Evolutionary conservation across 2,797 vertebrate genomes (phyloP).

Genomic region (Aphelocoma californica): DNA sequence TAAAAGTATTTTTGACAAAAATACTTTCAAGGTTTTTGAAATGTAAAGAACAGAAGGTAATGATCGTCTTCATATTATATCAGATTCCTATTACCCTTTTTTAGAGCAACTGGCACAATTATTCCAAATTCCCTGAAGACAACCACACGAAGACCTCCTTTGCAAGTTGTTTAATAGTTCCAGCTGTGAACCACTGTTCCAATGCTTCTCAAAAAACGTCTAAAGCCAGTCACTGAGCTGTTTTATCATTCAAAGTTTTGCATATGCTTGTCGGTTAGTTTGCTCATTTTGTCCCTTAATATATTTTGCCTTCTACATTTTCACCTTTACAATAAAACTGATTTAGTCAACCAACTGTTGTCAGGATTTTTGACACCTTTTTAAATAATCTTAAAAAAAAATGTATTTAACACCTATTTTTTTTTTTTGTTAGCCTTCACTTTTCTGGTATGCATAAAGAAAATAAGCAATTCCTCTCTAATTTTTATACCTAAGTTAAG

Average conservation of each 20-base stretch:
- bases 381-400: background rate
- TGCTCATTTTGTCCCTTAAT: background rate
- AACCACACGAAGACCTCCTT: background rate
- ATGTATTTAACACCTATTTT: background rate
- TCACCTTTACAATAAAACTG: background rate
- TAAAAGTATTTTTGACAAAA: background rate
- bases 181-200: background rate
- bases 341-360: background rate
- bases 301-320: background rate
- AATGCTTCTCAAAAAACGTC: background rate
- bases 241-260: background rate
- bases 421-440: background rate
- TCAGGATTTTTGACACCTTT: background rate
- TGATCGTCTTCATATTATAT: background rate
- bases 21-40: background rate
- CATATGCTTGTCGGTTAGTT: background rate
- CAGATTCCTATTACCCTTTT: background rate
- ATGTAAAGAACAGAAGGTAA: background rate
- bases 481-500: background rate
- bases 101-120: background rate
- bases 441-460: background rate
- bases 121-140: background rate
- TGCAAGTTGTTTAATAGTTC: background rate
- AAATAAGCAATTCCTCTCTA: background rate
- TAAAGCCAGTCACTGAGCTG: background rate